Conservation (phyloP, 2,888 invertebrate genomes). For the Agriotes lineatus region DNA sequence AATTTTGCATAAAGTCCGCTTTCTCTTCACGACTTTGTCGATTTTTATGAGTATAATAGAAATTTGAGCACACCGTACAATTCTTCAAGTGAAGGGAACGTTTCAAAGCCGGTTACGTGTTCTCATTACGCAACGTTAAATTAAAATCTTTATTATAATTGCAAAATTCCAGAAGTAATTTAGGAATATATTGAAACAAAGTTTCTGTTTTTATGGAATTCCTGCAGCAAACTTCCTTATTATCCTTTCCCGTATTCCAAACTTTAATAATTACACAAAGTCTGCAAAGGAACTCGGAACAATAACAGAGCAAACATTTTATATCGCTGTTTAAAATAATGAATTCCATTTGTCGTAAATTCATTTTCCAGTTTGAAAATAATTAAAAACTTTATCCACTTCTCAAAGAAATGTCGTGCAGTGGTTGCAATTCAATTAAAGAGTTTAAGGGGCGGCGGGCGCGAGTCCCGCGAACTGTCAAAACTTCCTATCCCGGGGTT, state of each 20-base stretch:
- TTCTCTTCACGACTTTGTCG: too few species aligned
- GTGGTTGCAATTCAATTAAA: constrained; percentile 65
- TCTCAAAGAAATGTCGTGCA: constrained; percentile 64
- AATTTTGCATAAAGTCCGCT: too few species aligned
- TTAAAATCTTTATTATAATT: constrained; percentile 33
- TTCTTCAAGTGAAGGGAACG: too few species aligned
- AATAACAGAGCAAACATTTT: constrained; percentile 57
- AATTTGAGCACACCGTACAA: too few species aligned
- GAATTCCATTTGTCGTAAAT: constrained; percentile 63
- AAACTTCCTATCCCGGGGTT: constrained; percentile 57
- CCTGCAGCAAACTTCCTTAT: constrained; percentile 42
- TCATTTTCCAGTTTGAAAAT: constrained; percentile 64
- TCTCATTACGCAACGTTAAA: constrained; percentile 9
- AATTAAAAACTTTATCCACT: constrained; percentile 65
- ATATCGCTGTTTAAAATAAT: constrained; percentile 60
- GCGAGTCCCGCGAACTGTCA: constrained; percentile 54
- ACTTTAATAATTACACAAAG: constrained; percentile 51
- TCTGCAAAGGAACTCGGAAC: constrained; percentile 49
- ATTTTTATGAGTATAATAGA: too few species aligned
- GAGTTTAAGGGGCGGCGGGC: constrained; percentile 55
- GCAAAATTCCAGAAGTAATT: constrained; percentile 35
- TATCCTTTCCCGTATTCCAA: constrained; percentile 49
- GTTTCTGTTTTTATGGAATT: constrained; percentile 35
- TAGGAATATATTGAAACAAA: constrained; percentile 36
- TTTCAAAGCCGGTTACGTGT: background rate